Evolutionary conservation across 2,888 invertebrate genomes (phyloP).

Genomic region (Lamproptera curius): DNA sequence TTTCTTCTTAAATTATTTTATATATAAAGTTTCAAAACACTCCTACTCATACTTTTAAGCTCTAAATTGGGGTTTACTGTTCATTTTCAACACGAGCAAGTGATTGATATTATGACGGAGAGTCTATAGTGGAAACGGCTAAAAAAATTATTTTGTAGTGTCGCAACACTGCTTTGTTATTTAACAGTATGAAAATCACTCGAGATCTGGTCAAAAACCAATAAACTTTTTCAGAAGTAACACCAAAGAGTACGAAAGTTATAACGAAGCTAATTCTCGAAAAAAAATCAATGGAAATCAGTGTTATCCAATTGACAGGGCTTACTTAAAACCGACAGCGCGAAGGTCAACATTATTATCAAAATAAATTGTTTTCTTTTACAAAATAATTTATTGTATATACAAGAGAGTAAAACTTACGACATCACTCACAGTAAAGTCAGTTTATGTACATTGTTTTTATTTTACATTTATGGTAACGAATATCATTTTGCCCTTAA

Average conservation of each 20-base stretch:
- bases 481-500: conserved; percentile 13
- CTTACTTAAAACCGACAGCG: conserved; percentile 12
- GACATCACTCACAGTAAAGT: conserved; percentile 13
- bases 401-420: conserved; percentile 15
- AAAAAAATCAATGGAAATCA: background rate
- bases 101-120: conserved; percentile 9
- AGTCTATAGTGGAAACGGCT: conserved; percentile 13
- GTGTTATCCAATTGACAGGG: background rate
- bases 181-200: conserved; percentile 16
- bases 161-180: conserved; percentile 7
- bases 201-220: conserved; percentile 15
- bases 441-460: conserved; percentile 15
- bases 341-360: conserved; percentile 18
- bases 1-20: conserved; percentile 25
- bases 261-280: background rate
- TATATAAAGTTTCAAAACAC: conserved; percentile 33
- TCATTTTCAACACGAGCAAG: conserved; percentile 9
- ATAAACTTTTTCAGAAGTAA: background rate
- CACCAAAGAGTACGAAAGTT: too few relatives aligned
- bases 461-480: conserved; percentile 20
- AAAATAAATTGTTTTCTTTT: conserved; percentile 20
- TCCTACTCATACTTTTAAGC: conserved; percentile 48
- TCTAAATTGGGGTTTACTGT: conserved; percentile 48
- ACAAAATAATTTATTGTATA: conserved; percentile 15
- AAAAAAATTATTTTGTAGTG: conserved; percentile 1